Percentiles rank a stretch among this genome's conserved stretches.
phyloP scores from a whole-genome alignment of 1,140 invertebrate genomes.

The Sinella curviseta region DNA sequence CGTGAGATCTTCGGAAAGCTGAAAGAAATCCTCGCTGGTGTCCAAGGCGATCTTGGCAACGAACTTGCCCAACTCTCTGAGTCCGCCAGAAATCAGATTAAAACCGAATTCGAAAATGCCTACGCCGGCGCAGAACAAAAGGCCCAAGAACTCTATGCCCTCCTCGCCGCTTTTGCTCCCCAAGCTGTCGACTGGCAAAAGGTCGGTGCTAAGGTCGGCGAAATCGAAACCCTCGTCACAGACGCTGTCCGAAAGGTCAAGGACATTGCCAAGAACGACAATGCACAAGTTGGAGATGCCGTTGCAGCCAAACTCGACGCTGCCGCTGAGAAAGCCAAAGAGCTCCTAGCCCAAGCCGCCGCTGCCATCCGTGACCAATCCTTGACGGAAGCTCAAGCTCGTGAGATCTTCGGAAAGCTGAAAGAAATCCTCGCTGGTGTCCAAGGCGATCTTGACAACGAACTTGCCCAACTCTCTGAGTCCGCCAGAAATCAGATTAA shows the following conservation, averaged over 20 bases:
- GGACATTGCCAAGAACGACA: not conserved
- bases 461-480: not conserved
- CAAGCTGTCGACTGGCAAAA: not conserved
- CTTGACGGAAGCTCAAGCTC: not conserved
- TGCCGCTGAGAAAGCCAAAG: not conserved
- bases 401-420: not conserved
- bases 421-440: not conserved
- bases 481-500: not conserved
- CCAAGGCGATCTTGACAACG: not conserved
- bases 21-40: not conserved
- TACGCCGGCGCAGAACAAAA: not conserved
- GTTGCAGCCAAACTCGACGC: not conserved
- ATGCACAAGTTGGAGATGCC: not conserved
- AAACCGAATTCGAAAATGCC: not conserved
- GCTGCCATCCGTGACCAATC: not conserved
- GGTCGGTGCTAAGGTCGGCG: not conserved
- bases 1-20: not conserved
- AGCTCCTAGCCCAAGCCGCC: not conserved
- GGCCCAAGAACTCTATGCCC: not conserved
- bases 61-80: not conserved
- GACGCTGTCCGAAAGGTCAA: not conserved
- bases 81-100: not conserved
- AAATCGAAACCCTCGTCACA: not conserved
- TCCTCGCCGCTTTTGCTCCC: not conserved
- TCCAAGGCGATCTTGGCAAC: not conserved